Conservation (phyloP, 53 echinoderm and acorn worm species). For the Glandiceps talaboti region DNA sequence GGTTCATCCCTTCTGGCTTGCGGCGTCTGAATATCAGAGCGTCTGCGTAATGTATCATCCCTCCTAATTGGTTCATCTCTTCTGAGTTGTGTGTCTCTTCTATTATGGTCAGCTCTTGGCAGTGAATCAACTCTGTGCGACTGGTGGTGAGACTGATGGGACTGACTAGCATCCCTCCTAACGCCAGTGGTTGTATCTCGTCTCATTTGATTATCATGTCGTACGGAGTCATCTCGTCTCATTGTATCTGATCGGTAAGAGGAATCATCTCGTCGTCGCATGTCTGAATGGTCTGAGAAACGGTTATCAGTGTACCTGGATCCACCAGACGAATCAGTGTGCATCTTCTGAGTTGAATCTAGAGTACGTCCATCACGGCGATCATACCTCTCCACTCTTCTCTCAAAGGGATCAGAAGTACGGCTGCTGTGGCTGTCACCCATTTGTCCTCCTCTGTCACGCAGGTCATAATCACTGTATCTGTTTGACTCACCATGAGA, state of each 20-base stretch:
- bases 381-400: constrained; percentile 9
- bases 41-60: constrained; percentile 12
- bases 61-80: constrained; percentile 30
- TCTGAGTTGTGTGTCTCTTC: constrained; percentile 19
- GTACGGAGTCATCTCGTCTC: constrained; percentile 11
- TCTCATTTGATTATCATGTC: constrained; percentile 19
- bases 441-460: constrained; percentile 35
- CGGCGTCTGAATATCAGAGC: neutral
- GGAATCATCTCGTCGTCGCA: constrained; percentile 31
- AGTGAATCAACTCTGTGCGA: neutral
- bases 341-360: too few species aligned
- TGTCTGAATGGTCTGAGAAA: neutral
- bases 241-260: constrained; percentile 24
- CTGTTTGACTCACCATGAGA: constrained; percentile 10
- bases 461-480: constrained; percentile 14
- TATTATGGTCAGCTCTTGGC: constrained; percentile 28
- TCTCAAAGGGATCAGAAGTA: neutral
- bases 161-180: neutral
- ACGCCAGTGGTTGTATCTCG: neutral
- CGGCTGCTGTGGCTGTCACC: constrained; percentile 16
- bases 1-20: constrained; percentile 22
- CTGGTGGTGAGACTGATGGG: neutral
- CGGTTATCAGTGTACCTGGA: too few species aligned
- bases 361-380: neutral
- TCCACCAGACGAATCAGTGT: neutral